These are phyloP conservation scores for Podarcis muralis DNA, from an alignment of 2,113 vertebrate genomes.

Conservation along the genomic window DNA sequence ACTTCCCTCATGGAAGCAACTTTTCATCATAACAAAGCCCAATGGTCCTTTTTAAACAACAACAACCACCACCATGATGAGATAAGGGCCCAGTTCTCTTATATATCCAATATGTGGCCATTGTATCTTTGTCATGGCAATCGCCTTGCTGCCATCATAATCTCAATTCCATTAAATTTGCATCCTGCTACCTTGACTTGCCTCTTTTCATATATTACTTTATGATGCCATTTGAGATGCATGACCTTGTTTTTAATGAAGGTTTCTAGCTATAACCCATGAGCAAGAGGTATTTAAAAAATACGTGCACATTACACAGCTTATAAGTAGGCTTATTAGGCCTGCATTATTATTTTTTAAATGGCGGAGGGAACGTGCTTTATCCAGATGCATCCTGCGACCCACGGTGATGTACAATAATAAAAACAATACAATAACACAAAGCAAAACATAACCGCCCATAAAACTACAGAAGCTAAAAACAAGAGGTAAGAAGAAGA, in stretches of 20 bases:
- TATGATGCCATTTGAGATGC: not conserved
- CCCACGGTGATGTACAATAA: no score
- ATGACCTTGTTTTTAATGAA: not conserved
- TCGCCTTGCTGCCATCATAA: conserved; percentile 2
- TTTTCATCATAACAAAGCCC: not conserved
- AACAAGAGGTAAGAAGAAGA: no score
- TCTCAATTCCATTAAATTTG: conserved; percentile 15
- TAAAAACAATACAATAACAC: no score
- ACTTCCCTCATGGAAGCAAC: no score
- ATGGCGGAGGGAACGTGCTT: no score
- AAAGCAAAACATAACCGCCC: no score
- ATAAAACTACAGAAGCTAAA: no score
- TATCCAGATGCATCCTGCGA: no score
- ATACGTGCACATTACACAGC: not conserved
- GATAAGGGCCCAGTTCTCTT: conserved; percentile 1
- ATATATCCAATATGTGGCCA: conserved; percentile 32
- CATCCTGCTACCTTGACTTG: not conserved
- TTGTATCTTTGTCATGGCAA: conserved; percentile 34
- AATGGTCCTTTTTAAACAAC: not conserved
- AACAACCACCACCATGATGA: not conserved
- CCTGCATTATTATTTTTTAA: not conserved
- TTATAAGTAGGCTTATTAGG: not conserved
- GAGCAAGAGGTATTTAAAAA: not conserved
- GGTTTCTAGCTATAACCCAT: not conserved
- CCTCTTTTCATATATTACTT: not conserved